Conservation (phyloP, 2,113 vertebrate genomes). For the Bujurquina vittata region DNA sequence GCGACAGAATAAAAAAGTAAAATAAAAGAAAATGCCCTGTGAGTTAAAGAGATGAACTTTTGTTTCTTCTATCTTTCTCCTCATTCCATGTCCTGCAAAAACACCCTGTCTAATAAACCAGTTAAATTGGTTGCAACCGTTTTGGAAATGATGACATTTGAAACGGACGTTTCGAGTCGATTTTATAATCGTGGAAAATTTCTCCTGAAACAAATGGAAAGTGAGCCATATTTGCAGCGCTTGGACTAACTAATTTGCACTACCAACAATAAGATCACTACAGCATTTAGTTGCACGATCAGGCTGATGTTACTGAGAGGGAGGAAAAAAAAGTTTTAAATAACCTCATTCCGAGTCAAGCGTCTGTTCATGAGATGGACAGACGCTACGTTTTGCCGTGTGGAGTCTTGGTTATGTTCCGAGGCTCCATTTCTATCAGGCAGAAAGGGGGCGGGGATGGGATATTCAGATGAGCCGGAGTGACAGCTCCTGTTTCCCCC, state of each 20-base stretch:
- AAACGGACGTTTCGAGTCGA: not conserved
- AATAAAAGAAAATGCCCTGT: not conserved
- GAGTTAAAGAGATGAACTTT: not conserved
- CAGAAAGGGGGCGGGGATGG: constrained; percentile 85
- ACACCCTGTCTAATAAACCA: not conserved
- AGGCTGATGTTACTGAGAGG: not conserved
- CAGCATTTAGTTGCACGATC: not conserved
- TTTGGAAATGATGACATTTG: not conserved
- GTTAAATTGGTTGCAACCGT: not conserved
- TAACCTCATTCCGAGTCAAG: not conserved
- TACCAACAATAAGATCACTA: not conserved
- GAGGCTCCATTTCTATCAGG: constrained; percentile 70
- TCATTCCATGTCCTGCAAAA: not conserved
- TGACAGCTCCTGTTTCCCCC: constrained; percentile 94
- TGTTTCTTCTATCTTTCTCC: not conserved
- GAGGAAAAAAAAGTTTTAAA: constrained; percentile 2
- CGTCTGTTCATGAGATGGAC: not conserved
- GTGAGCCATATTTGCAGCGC: not conserved
- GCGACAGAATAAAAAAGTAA: not conserved
- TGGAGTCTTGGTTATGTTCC: constrained; percentile 70
- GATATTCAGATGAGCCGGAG: constrained; percentile 92
- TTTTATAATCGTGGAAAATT: not conserved
- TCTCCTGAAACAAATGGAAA: not conserved
- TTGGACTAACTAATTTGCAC: not conserved
- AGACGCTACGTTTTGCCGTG: constrained; percentile 46